These are phyloP conservation scores for Cynoglossus semilaevis DNA, from an alignment of 2,113 vertebrate species.

Conservation along the genomic window DNA sequence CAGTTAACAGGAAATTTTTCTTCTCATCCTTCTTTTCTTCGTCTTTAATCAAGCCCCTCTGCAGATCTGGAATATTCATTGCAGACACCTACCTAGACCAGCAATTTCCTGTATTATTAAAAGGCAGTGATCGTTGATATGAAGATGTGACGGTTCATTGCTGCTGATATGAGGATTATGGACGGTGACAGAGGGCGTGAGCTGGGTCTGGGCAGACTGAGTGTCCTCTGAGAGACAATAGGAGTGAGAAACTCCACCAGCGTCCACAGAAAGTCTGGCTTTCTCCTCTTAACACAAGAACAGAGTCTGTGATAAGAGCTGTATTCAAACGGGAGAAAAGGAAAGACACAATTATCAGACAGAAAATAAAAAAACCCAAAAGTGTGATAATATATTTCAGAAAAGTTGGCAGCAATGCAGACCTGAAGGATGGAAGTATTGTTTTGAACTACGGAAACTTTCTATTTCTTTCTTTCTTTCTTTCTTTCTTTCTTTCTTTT, in stretches of 20 bases:
- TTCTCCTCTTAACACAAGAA: conserved; percentile 54
- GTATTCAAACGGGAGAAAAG: conserved; percentile 28
- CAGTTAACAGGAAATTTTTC: conserved; percentile 34
- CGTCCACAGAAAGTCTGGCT: conserved; percentile 56
- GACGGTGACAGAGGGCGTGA: conserved; percentile 61
- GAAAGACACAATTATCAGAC: conserved; percentile 44
- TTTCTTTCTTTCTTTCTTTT: too few relatives aligned
- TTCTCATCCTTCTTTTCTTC: conserved; percentile 25
- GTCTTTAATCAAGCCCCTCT: conserved; percentile 48
- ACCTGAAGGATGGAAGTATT: conserved; percentile 23
- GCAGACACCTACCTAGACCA: conserved; percentile 52
- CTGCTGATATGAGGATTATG: conserved; percentile 67
- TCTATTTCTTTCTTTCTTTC: conserved; percentile 41
- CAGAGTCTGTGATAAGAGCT: conserved; percentile 45
- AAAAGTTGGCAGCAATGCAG: conserved; percentile 40
- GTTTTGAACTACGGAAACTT: conserved; percentile 51
- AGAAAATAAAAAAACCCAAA: conserved; percentile 15
- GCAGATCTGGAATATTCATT: conserved; percentile 45
- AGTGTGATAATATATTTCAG: conserved; percentile 49
- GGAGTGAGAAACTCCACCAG: conserved; percentile 39
- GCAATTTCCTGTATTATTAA: conserved; percentile 69
- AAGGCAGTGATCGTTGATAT: conserved; percentile 53
- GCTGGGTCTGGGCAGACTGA: conserved; percentile 54
- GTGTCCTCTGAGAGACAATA: conserved; percentile 51
- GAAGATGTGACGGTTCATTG: conserved; percentile 68